Percentiles rank a stretch among this genome's conserved stretches.
Conservation (phyloP, 1,140 invertebrate species). For the Coboldia fuscipes region DNA sequence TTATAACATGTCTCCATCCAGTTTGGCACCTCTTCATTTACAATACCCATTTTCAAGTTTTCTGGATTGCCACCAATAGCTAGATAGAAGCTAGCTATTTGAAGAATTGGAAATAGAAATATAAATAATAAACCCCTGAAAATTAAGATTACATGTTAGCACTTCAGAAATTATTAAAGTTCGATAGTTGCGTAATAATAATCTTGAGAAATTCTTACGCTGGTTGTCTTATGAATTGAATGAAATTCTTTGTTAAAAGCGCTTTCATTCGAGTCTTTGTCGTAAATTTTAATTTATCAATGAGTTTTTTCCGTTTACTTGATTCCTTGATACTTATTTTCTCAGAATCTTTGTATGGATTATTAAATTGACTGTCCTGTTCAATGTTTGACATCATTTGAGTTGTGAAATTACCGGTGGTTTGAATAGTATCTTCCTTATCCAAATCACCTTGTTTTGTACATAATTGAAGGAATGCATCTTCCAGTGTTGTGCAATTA, state of each 20-base stretch:
- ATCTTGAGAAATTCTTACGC: too few relatives aligned
- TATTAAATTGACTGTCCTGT: slow-evolving; percentile 2
- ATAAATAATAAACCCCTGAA: slow-evolving; percentile 56
- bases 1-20: slow-evolving; percentile 16
- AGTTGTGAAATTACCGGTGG: slow-evolving; percentile 1
- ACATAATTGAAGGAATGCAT: slow-evolving; percentile 48
- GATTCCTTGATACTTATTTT: not conserved
- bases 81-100: slow-evolving; percentile 58
- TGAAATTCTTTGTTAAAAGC: slow-evolving; percentile 31
- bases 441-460: slow-evolving; percentile 29
- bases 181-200: too few relatives aligned
- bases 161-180: too few relatives aligned
- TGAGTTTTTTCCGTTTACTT: not conserved
- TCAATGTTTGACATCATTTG: slow-evolving; percentile 8
- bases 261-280: slow-evolving; percentile 18
- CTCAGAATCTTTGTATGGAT: not conserved
- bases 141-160: slow-evolving; percentile 9
- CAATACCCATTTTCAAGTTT: slow-evolving; percentile 44
- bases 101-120: slow-evolving; percentile 55
- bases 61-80: slow-evolving; percentile 59
- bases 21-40: slow-evolving; percentile 44
- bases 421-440: slow-evolving; percentile 6
- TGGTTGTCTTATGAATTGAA: slow-evolving; percentile 40
- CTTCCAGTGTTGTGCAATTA: slow-evolving; percentile 42
- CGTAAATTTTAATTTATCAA: slow-evolving; percentile 11